Evolutionary conservation across 2,797 vertebrate genomes (phyloP).

Genomic region (Erethizon dorsatum): DNA sequence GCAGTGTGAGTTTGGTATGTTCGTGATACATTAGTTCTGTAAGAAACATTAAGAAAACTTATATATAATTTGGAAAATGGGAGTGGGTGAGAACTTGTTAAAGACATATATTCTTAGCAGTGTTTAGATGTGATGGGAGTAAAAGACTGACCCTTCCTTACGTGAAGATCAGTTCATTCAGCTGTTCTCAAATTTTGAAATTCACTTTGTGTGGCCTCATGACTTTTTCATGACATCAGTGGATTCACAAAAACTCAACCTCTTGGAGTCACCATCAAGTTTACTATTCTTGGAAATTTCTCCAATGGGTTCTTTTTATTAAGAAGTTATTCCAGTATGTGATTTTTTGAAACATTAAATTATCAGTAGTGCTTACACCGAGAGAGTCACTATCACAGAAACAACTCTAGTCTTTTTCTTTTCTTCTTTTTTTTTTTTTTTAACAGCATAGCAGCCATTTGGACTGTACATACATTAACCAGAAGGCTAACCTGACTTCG

Average conservation of each 20-base stretch:
- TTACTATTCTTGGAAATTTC: slow-evolving; percentile 33
- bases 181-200: background rate
- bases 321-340: background rate
- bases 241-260: background rate
- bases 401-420: background rate
- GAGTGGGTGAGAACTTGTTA: background rate
- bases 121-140: background rate
- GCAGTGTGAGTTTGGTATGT: background rate
- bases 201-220: background rate
- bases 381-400: background rate
- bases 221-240: slow-evolving; percentile 1
- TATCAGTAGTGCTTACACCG: background rate
- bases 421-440: background rate
- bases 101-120: background rate
- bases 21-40: background rate
- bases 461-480: slow-evolving; percentile 46
- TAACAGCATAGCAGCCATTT: background rate
- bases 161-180: background rate
- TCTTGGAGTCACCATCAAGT: background rate
- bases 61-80: background rate
- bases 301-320: background rate
- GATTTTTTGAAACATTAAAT: background rate
- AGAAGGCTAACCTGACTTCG: slow-evolving; percentile 58
- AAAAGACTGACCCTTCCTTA: background rate
- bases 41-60: background rate